Percentiles rank a stretch among this genome's conserved stretches.
Conservation (phyloP, 2,113 vertebrate species). For the Cheilinus undulatus region DNA sequence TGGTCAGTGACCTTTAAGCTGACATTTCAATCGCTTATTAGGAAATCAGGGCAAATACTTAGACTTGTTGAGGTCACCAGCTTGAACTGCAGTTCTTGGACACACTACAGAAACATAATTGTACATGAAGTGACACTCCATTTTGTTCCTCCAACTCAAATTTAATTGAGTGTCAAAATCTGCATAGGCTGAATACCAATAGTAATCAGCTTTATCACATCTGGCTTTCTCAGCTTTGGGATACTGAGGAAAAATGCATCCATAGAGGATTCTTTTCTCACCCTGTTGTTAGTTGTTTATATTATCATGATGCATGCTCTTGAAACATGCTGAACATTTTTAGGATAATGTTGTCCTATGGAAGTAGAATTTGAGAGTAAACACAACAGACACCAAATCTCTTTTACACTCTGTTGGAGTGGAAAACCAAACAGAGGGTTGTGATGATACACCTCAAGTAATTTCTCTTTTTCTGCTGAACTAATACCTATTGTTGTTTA, state of each 20-base stretch:
- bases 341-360: too few relatives aligned
- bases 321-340: too few relatives aligned
- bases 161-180: slow-evolving; percentile 16
- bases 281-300: not conserved
- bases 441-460: slow-evolving; percentile 42
- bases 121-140: slow-evolving; percentile 9
- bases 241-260: not conserved
- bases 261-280: not conserved
- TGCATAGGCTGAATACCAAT: not conserved
- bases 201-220: not conserved
- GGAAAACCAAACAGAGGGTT: slow-evolving; percentile 54
- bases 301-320: too few relatives aligned
- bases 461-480: slow-evolving; percentile 52
- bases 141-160: slow-evolving; percentile 13
- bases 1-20: slow-evolving; percentile 1
- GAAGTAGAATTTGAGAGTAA: too few relatives aligned
- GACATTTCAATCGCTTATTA: not conserved
- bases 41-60: not conserved
- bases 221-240: not conserved
- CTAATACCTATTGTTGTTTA: slow-evolving; percentile 50
- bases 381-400: slow-evolving; percentile 53
- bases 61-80: slow-evolving; percentile 15
- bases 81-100: slow-evolving; percentile 18
- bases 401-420: slow-evolving; percentile 36
- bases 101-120: not conserved